phyloP scores from a whole-genome alignment of 2,888 invertebrate genomes.

The Azorinus chamasolen region DNA sequence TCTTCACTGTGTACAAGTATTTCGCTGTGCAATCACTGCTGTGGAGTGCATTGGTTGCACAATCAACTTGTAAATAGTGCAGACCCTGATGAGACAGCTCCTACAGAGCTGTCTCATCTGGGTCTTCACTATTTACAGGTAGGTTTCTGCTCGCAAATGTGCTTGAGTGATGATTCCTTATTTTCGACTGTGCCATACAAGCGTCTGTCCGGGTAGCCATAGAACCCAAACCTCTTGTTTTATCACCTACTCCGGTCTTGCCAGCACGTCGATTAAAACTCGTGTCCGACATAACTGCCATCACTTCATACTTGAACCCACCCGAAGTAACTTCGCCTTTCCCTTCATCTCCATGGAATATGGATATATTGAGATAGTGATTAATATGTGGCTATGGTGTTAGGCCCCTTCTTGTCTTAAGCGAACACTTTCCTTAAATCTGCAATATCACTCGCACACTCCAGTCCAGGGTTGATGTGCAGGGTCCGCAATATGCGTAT shows the following conservation, averaged over 20 bases:
- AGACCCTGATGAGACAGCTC: too few relatives aligned
- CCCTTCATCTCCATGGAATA: constrained; percentile 13
- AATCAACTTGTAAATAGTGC: too few relatives aligned
- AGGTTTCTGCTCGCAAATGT: constrained; percentile 8
- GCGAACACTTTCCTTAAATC: too few relatives aligned
- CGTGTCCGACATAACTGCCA: not conserved
- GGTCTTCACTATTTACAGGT: too few relatives aligned
- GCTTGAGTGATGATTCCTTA: not conserved
- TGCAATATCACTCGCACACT: too few relatives aligned
- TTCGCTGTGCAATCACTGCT: too few relatives aligned
- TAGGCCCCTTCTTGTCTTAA: too few relatives aligned
- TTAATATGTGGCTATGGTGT: too few relatives aligned
- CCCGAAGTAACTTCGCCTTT: constrained; percentile 11
- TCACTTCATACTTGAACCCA: constrained; percentile 10
- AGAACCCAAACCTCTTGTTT: constrained; percentile 8
- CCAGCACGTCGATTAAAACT: not conserved
- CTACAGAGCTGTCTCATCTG: not conserved
- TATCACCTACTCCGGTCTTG: constrained; percentile 13
- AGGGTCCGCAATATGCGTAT: too few relatives aligned
- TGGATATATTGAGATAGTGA: constrained; percentile 2
- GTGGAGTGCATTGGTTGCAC: too few relatives aligned
- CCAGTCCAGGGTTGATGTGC: too few relatives aligned
- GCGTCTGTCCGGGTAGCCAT: not conserved
- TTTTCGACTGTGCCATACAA: constrained; percentile 11
- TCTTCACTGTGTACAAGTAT: too few relatives aligned